Evolutionary conservation across 1,140 invertebrate species (phyloP).

Genomic region (Akabosia matsudoensis): DNA sequence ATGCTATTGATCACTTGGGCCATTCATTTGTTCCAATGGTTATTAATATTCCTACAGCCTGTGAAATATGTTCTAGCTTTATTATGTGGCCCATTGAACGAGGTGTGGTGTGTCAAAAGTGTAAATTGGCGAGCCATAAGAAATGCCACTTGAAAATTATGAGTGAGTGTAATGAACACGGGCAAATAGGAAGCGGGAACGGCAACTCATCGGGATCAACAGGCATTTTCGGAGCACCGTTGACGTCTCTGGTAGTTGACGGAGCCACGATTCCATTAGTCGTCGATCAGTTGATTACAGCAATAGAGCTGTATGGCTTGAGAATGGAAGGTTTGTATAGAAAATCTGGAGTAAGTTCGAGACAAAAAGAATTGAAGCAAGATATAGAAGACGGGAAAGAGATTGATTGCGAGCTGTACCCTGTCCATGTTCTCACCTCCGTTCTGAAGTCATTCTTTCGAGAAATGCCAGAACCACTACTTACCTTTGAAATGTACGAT

Average conservation of each 20-base stretch:
- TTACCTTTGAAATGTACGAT: constrained; percentile 91
- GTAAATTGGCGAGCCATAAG: constrained; percentile 90
- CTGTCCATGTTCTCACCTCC: constrained; percentile 84
- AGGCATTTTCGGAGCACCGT: constrained; percentile 60
- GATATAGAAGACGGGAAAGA: constrained; percentile 70
- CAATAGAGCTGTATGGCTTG: constrained; percentile 85
- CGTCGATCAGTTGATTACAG: constrained; percentile 79
- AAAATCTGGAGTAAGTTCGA: constrained; percentile 73
- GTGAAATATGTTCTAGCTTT: constrained; percentile 89
- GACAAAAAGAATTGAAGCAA: constrained; percentile 69
- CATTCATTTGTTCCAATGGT: constrained; percentile 84
- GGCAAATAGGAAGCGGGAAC: constrained; percentile 35
- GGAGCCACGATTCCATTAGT: constrained; percentile 76
- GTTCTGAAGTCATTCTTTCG: constrained; percentile 88
- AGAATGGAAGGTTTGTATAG: constrained; percentile 91
- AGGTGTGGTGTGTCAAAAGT: constrained; percentile 78
- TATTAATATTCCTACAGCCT: constrained; percentile 93
- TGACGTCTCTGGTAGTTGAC: constrained; percentile 54
- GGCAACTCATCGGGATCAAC: constrained; percentile 47
- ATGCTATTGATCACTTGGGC: constrained; percentile 70
- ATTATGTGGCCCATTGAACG: constrained; percentile 93
- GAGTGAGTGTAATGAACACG: constrained; percentile 52
- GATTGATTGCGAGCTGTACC: constrained; percentile 65
- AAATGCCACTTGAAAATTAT: constrained; percentile 77
- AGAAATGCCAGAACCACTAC: constrained; percentile 86